Evolutionary conservation across 2,797 vertebrate species (phyloP), one percentile per base, ranked within the genome.

Genomic region (Caiman crocodilus): DNA sequence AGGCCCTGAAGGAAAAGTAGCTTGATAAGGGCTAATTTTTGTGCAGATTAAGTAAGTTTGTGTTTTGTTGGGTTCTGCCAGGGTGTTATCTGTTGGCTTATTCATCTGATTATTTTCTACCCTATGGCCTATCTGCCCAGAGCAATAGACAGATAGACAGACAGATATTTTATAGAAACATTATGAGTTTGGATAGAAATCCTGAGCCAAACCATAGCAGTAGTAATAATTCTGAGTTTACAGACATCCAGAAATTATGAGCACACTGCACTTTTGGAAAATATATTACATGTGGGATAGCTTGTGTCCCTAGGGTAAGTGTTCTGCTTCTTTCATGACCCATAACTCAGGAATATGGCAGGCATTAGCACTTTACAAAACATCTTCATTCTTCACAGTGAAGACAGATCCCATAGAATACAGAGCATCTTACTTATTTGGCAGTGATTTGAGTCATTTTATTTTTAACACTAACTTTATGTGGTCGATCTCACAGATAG

Each of bases 251-350:
- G 94, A 96, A 97, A 96, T 93, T 95, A 97, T 95, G 95, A 97
- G 61, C 90, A 94, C 84, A 95, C 91, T 97, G 93, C 85, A 95
- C 83, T 97, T 98, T 94, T 92, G 73, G 94, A 96, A 97, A 98
- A 97, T 96, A 96, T 96, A 96, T 98, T 96, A 95, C 88, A 26
- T 95, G 95, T 92, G 91, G 94, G 90, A 96, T 96, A 88, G 90
- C 90, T 96, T 96, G 74, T 95, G 91, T 97, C 97, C 97, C 96
- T 95, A 94, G 92, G 97, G 97, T 96, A 96, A 96, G 89, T 58
- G 75, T 87, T 96, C 89, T 89, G 91, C 93, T 96, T 86, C 92
- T 96, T 98, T 96, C 8, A 57, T 89, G 96, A 92, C 94, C 95
- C 96, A 97, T 97, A 97, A 98, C 91, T 97, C 97, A 96, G 65